phyloP scores from a whole-genome alignment of 1,140 invertebrate genomes.

The Heterodera carotae region DNA sequence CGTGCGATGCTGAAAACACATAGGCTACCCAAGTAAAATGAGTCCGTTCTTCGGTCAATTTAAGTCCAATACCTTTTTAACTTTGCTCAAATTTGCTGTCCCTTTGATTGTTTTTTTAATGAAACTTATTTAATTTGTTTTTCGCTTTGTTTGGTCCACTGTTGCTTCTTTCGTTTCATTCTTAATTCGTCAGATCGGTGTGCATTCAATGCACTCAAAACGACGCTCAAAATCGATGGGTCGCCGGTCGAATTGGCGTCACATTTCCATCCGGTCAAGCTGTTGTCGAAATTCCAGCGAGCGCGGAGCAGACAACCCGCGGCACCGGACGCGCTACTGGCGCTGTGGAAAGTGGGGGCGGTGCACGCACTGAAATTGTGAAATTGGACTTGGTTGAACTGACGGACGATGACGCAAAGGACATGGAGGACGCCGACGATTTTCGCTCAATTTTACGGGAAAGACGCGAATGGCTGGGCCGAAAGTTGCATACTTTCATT shows the following conservation, averaged over 20 bases:
- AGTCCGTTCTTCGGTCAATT: too few relatives aligned
- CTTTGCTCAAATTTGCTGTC: too few relatives aligned
- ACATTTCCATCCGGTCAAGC: neutral
- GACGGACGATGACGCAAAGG: neutral
- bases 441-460: neutral
- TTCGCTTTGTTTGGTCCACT: too few relatives aligned
- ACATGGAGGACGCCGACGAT: neutral
- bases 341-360: neutral
- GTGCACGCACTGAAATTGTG: constrained; percentile 3
- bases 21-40: neutral
- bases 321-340: neutral
- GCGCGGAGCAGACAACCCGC: neutral
- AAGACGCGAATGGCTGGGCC: neutral
- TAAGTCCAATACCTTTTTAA: too few relatives aligned
- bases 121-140: too few relatives aligned
- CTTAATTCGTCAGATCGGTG: neutral
- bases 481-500: neutral
- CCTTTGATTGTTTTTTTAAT: too few relatives aligned
- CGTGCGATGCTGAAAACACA: neutral
- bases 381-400: neutral
- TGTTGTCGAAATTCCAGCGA: neutral
- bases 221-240: neutral
- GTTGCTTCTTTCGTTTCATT: too few relatives aligned
- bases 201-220: neutral
- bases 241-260: constrained; percentile 2